phyloP scores from a whole-genome alignment of 2,888 invertebrate species.

The Caenorhabditis angaria region DNA sequence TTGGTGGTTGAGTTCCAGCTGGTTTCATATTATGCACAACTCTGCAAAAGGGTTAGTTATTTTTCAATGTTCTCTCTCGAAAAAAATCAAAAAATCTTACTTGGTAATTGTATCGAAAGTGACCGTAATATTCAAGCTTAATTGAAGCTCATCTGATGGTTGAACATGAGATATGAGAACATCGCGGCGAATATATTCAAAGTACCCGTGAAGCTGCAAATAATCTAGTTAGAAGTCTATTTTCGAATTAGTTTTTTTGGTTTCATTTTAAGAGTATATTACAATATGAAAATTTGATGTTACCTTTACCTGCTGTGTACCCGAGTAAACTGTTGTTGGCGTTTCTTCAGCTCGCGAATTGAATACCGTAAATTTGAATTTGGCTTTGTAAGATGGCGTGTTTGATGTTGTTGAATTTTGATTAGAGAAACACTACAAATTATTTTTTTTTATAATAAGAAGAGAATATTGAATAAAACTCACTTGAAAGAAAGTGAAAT shows the following conservation, averaged over 20 bases:
- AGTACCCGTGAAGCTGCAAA: constrained; percentile 70
- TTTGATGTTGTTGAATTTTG: constrained; percentile 27
- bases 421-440: constrained; percentile 44
- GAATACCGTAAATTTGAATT: constrained; percentile 70
- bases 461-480: neutral
- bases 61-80: no score
- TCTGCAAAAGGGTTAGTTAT: constrained; percentile 7
- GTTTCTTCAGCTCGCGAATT: constrained; percentile 69
- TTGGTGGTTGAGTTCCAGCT: constrained; percentile 18
- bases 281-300: neutral
- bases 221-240: neutral
- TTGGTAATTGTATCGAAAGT: constrained; percentile 71
- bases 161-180: constrained; percentile 58
- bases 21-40: constrained; percentile 18
- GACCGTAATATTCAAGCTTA: constrained; percentile 65
- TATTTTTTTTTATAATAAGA: neutral
- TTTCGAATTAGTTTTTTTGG: neutral
- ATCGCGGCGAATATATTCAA: constrained; percentile 72
- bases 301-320: constrained; percentile 68
- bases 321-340: constrained; percentile 71
- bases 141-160: constrained; percentile 66
- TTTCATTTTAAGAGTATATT: neutral
- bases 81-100: constrained; percentile 9
- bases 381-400: constrained; percentile 56
- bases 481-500: constrained; percentile 72